phyloP scores from a whole-genome alignment of 2,888 invertebrate species.

The Metacarcinus magister region DNA sequence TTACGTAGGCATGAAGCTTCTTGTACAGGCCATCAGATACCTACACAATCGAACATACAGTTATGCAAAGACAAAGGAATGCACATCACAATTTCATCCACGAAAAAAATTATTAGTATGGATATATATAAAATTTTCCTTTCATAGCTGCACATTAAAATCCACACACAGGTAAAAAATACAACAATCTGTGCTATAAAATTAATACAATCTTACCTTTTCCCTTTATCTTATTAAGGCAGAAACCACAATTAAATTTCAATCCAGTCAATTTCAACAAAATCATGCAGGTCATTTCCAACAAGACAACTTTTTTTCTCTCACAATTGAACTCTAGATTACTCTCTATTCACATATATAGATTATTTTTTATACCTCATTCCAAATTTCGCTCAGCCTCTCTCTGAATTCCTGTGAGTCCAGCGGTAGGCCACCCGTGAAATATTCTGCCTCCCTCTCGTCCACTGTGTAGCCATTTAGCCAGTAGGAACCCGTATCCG shows the following conservation, averaged over 20 bases:
- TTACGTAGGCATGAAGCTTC: constrained; percentile 83
- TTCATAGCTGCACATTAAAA: not conserved
- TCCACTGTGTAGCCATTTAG: constrained; percentile 77
- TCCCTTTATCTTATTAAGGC: not conserved
- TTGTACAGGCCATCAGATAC: constrained; percentile 81
- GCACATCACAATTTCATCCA: not conserved
- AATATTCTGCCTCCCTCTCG: constrained; percentile 66
- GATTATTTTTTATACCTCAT: constrained; percentile 56
- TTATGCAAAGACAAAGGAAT: not conserved
- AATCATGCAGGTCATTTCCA: too few relatives aligned
- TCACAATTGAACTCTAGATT: not conserved
- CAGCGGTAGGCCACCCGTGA: constrained; percentile 27
- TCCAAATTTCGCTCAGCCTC: constrained; percentile 61
- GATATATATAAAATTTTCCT: not conserved
- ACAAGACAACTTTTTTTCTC: too few relatives aligned
- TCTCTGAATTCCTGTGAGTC: constrained; percentile 67
- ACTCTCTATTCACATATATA: not conserved
- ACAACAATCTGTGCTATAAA: not conserved
- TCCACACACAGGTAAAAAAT: not conserved
- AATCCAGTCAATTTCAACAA: too few relatives aligned
- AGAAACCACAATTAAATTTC: not conserved
- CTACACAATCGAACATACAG: constrained; percentile 26
- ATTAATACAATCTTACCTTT: not conserved
- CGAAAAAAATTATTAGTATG: not conserved
- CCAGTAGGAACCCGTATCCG: constrained; percentile 78